These are phyloP conservation scores for Alviniconcha strummeri DNA, from an alignment of 2,888 invertebrate genomes.

Conservation along the genomic window DNA sequence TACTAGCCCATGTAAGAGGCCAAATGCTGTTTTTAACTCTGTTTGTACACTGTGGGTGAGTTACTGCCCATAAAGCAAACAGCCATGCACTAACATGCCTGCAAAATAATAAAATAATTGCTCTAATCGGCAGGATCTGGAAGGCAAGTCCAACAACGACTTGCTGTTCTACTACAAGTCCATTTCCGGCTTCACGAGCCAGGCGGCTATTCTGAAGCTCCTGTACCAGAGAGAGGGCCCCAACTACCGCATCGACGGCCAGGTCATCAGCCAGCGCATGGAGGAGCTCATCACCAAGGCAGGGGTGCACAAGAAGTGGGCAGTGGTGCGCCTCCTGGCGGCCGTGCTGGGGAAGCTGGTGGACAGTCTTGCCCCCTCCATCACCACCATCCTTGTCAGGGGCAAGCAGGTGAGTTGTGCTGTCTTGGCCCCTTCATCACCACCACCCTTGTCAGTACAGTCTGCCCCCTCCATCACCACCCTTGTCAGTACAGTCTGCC, in stretches of 20 bases:
- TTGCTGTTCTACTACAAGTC: constrained; percentile 83
- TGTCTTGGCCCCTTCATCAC: background rate
- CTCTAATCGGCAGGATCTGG: constrained; percentile 74
- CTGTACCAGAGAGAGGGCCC: constrained; percentile 87
- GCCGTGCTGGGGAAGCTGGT: constrained; percentile 94
- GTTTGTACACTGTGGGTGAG: too few species aligned
- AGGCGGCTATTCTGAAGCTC: constrained; percentile 89
- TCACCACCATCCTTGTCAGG: constrained; percentile 96
- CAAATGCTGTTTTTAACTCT: too few species aligned
- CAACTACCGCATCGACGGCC: constrained; percentile 82
- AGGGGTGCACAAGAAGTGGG: constrained; percentile 72
- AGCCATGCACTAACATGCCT: too few species aligned
- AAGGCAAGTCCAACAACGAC: constrained; percentile 82
- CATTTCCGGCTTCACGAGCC: constrained; percentile 84
- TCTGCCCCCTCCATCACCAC: too few species aligned
- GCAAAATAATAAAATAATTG: too few species aligned
- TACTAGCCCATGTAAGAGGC: too few species aligned
- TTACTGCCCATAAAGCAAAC: too few species aligned
- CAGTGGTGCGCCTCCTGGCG: constrained; percentile 95
- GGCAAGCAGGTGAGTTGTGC: constrained; percentile 88
- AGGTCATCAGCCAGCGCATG: constrained; percentile 71
- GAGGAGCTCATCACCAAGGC: constrained; percentile 74
- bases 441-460: too few species aligned
- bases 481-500: too few species aligned
- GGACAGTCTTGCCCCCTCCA: constrained; percentile 98